Evolutionary conservation across 2,797 vertebrate species (phyloP).

Genomic region (Potorous gilbertii): DNA sequence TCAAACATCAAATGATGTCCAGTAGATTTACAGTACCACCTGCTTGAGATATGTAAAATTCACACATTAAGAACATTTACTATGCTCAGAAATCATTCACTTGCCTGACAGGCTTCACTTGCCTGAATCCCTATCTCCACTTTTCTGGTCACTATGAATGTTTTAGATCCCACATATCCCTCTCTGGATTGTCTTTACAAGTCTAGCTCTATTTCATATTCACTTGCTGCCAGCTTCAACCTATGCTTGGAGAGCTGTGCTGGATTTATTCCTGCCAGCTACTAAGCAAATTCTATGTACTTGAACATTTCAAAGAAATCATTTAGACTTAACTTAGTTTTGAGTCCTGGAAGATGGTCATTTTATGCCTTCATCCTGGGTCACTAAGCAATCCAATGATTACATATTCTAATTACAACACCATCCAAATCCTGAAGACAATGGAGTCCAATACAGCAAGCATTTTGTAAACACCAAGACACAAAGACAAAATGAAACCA

Average conservation of each 20-base stretch:
- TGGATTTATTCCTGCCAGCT: not conserved
- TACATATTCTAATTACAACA: not conserved
- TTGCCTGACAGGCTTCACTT: not conserved
- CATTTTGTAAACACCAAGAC: not conserved
- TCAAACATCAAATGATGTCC: rapidly evolving
- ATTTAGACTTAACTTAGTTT: conserved; percentile 48
- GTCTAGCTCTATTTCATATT: not conserved
- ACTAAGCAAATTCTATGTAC: not conserved
- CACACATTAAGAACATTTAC: not conserved
- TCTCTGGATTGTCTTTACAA: not conserved
- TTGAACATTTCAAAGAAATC: conserved; percentile 34
- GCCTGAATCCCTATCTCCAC: not conserved
- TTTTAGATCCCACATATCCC: not conserved
- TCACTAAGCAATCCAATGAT: not conserved
- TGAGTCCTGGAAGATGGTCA: conserved; percentile 1
- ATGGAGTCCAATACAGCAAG: not conserved
- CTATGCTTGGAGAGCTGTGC: not conserved
- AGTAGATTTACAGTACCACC: not conserved
- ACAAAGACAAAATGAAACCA: not conserved
- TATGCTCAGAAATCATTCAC: not conserved
- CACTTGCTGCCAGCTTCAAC: not conserved
- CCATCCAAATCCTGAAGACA: not conserved
- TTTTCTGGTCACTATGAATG: not conserved
- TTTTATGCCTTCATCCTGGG: not conserved
- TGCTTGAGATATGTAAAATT: not conserved